Evolutionary conservation across 2,888 invertebrate genomes (phyloP).

Genomic region (Silvanus unidentatus): DNA sequence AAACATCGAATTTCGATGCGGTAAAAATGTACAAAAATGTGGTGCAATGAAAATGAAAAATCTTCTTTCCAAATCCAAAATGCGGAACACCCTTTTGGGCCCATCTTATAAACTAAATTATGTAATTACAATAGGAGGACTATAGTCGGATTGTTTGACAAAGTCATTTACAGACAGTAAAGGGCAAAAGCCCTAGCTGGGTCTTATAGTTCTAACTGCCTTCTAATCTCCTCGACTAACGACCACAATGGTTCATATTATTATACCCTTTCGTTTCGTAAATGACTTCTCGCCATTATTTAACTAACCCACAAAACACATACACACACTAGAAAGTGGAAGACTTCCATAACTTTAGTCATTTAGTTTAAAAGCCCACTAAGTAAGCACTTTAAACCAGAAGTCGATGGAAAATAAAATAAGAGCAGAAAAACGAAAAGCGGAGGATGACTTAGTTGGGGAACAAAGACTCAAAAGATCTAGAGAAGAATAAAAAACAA

Average conservation of each 20-base stretch:
- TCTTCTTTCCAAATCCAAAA: neutral
- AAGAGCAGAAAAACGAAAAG: no score
- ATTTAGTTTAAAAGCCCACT: no score
- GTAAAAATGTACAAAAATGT: neutral
- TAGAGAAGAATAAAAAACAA: no score
- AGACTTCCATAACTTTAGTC: no score
- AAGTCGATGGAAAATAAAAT: no score
- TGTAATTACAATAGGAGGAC: slow-evolving; percentile 12
- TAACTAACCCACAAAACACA: neutral
- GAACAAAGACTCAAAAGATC: no score
- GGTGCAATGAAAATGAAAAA: neutral
- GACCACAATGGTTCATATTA: slow-evolving; percentile 36
- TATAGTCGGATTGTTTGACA: slow-evolving; percentile 10
- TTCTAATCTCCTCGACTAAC: slow-evolving; percentile 37
- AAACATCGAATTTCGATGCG: slow-evolving; percentile 9
- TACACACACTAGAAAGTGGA: no score
- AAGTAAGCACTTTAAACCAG: no score
- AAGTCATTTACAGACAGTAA: slow-evolving; percentile 28
- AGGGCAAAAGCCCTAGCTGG: slow-evolving; percentile 26
- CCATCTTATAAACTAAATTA: neutral
- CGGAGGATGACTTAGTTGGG: no score
- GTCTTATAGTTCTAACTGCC: slow-evolving; percentile 35
- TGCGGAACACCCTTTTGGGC: no score
- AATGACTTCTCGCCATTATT: slow-evolving; percentile 17
- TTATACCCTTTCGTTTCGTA: slow-evolving; percentile 32